These are phyloP conservation scores for Pachypanchax playfairii DNA, from an alignment of 2,113 vertebrate species.

Conservation along the genomic window DNA sequence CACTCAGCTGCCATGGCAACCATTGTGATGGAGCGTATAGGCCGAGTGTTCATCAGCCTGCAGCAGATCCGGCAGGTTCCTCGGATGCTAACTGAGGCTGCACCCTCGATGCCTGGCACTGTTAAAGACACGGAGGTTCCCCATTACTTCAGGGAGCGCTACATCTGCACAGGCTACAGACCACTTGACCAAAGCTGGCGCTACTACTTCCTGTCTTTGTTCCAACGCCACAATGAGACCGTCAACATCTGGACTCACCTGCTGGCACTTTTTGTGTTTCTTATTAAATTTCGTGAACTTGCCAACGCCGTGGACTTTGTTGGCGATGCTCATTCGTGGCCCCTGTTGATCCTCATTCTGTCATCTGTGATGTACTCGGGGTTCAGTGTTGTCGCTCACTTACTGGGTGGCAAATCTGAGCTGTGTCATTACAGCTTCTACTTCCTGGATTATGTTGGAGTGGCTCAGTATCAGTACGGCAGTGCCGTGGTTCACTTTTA, in stretches of 20 bases:
- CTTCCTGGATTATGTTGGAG: conserved; percentile 92
- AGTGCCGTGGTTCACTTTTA: conserved; percentile 88
- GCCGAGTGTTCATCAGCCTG: conserved; percentile 78
- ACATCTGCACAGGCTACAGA: conserved; percentile 85
- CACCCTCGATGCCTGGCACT: conserved; percentile 75
- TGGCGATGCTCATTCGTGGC: conserved; percentile 82
- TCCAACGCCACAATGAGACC: conserved; percentile 91
- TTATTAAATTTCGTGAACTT: conserved; percentile 77
- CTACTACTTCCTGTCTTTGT: conserved; percentile 88
- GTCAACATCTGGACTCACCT: conserved; percentile 92
- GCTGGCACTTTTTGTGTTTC: conserved; percentile 77
- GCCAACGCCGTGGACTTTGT: conserved; percentile 80
- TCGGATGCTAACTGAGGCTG: conserved; percentile 63
- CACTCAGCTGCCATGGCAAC: conserved; percentile 77
- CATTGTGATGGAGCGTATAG: conserved; percentile 76
- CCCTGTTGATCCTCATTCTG: conserved; percentile 84
- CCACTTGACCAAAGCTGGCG: conserved; percentile 84
- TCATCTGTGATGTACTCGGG: conserved; percentile 84
- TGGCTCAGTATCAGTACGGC: conserved; percentile 90
- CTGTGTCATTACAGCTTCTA: conserved; percentile 88
- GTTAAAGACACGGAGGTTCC: conserved; percentile 84
- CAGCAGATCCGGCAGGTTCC: conserved; percentile 76
- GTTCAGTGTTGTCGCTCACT: conserved; percentile 86
- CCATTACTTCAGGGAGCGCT: conserved; percentile 84
- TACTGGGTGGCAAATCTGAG: conserved; percentile 88